These are phyloP conservation scores for Rhinophrynus dorsalis DNA, from an alignment of 2,797 vertebrate genomes.

Conservation along the genomic window DNA sequence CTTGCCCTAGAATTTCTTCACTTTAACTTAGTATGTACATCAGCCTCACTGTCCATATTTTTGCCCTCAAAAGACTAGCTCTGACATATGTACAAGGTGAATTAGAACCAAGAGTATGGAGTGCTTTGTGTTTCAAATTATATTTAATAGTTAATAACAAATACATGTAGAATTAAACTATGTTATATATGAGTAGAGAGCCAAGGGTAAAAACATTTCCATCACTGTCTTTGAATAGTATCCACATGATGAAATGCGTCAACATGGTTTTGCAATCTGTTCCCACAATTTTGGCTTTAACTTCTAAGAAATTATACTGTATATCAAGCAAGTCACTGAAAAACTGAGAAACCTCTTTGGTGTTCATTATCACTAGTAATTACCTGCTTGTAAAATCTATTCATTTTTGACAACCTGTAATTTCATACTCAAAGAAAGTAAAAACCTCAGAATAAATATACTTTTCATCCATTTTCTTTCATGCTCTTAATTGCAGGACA, in stretches of 20 bases:
- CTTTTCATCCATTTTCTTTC: conserved; percentile 35
- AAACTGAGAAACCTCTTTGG: conserved; percentile 10
- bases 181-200: not conserved
- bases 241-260: conserved; percentile 5
- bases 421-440: conserved; percentile 30
- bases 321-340: not conserved
- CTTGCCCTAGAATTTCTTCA: too few species aligned
- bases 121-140: not conserved
- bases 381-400: conserved; percentile 34
- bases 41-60: too few species aligned
- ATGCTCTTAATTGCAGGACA: conserved; percentile 42
- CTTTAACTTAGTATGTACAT: too few species aligned
- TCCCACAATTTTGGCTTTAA: conserved; percentile 10
- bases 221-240: not conserved
- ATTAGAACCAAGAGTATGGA: too few species aligned
- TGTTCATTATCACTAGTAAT: conserved; percentile 44
- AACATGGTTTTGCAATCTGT: not conserved
- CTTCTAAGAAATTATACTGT: conserved; percentile 19
- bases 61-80: too few species aligned
- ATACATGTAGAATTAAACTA: not conserved
- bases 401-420: conserved; percentile 46
- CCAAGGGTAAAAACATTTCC: not conserved
- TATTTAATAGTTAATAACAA: not conserved
- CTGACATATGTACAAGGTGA: too few species aligned
- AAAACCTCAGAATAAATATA: conserved; percentile 40